A percentile compares a stretch with the other conserved stretches of the same genome.
Evolutionary conservation across 2,888 invertebrate species (phyloP).

Genomic region (Crematogaster levior): DNA sequence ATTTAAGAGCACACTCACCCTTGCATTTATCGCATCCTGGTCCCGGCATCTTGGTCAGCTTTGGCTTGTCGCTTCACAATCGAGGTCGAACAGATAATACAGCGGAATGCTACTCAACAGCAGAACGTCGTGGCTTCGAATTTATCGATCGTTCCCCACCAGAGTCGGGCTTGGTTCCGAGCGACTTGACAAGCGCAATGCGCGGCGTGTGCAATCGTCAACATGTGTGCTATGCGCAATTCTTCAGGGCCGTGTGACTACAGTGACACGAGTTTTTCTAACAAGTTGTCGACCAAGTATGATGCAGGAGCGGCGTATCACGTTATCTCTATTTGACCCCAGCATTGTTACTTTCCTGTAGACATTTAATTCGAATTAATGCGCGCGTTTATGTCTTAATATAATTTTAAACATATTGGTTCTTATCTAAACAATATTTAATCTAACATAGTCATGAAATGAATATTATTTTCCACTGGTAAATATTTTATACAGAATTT

Average conservation of each 20-base stretch:
- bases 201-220: conserved; percentile 76
- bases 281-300: neutral
- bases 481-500: too few relatives aligned
- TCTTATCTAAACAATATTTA: neutral
- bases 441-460: neutral
- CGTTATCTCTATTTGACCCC: neutral
- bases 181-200: conserved; percentile 51
- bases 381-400: neutral
- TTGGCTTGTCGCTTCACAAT: conserved; percentile 36
- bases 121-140: conserved; percentile 71
- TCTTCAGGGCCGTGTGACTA: conserved; percentile 63
- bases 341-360: neutral
- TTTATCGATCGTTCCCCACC: conserved; percentile 83
- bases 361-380: conserved; percentile 4
- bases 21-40: conserved; percentile 83
- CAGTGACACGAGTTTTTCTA: conserved; percentile 9
- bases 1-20: conserved; percentile 73
- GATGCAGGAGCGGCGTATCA: neutral
- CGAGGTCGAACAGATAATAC: conserved; percentile 57
- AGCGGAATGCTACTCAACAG: conserved; percentile 69
- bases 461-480: neutral
- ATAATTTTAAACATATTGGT: neutral
- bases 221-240: conserved; percentile 79
- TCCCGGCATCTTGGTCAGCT: conserved; percentile 80
- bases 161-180: conserved; percentile 37